Base-by-base conservation (phyloP, 1,140 invertebrate genomes). In the Heliconius hewitsoni region DNA sequence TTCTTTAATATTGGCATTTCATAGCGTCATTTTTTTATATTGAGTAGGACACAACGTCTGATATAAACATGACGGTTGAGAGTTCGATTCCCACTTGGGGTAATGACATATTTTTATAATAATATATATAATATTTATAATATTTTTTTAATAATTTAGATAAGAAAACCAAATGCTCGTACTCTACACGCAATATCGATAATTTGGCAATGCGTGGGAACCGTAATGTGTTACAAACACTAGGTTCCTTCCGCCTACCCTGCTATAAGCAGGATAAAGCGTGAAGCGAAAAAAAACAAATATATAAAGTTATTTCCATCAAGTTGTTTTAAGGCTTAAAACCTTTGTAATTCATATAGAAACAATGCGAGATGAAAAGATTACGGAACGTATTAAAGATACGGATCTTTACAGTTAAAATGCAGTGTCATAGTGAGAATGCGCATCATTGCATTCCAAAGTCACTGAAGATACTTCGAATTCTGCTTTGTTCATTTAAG, bases 351-450 rank as follows among this genome's bases (percentile, higher is more conserved):
- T 60, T 30, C 23, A 16, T 66, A 66, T 57, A 23, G n/a, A 57
- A 57, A 57, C 55, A 71, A 37, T 11, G 70, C 2, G 27, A 66
- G 55, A 60, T 60, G 19, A 27, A 60, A 66, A 76, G 74, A 76
- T 76, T 76, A 46, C 60, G 27, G 27, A 27, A 66, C n/a, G 13
- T 66, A 66, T 66, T 66, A 16, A 66, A 66, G 74, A 71, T 76
- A 76, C 71, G 60, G 66, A 76, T 76, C 74, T 70, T 30, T 50
- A 76, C 46, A 70, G 71, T 77, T 50, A 77, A 77, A 55, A 23
- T 79, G 52, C 57, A 18, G 8, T 50, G 57, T 78, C 57, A 79
- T 19, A 74, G 55, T 50, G 46, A 72, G 27, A 70, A 76, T 71
- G 66, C 39, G 66, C 60, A 66, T 37, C 60, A 75, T 57, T 46